Conservation (phyloP, 2,797 vertebrate genomes). For the Lindbergichthys nudifrons region DNA sequence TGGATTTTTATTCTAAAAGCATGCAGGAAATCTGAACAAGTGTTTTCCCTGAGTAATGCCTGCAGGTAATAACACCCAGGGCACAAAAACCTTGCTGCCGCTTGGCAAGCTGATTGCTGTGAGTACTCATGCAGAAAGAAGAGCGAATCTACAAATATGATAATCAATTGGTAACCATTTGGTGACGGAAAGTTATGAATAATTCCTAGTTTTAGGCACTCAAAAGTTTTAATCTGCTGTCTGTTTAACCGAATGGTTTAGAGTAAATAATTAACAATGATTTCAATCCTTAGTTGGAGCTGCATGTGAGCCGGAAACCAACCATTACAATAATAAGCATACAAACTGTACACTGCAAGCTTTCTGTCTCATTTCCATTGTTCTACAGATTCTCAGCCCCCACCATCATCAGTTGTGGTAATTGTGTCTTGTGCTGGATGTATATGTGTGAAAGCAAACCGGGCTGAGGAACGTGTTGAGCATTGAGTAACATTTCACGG, state of each 20-base stretch:
- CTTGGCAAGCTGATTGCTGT: background rate
- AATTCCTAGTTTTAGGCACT: background rate
- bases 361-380: constrained; percentile 37
- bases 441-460: constrained; percentile 41
- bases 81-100: background rate
- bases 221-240: background rate
- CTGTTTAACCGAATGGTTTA: background rate
- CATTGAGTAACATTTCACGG: constrained; percentile 80
- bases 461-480: constrained; percentile 65
- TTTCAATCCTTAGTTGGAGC: background rate
- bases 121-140: background rate
- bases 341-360: constrained; percentile 1
- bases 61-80: constrained; percentile 4
- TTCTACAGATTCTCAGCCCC: constrained; percentile 26
- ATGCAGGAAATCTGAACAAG: too few species aligned
- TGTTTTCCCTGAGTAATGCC: background rate
- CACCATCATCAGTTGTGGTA: constrained; percentile 52
- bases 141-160: background rate
- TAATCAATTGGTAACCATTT: background rate
- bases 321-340: background rate
- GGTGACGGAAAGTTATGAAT: background rate
- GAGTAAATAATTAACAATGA: background rate
- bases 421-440: constrained; percentile 45
- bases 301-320: background rate
- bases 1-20: background rate